Evolutionary conservation across 2,113 vertebrate species (phyloP).

Genomic region (Xiphophorus maculatus): DNA sequence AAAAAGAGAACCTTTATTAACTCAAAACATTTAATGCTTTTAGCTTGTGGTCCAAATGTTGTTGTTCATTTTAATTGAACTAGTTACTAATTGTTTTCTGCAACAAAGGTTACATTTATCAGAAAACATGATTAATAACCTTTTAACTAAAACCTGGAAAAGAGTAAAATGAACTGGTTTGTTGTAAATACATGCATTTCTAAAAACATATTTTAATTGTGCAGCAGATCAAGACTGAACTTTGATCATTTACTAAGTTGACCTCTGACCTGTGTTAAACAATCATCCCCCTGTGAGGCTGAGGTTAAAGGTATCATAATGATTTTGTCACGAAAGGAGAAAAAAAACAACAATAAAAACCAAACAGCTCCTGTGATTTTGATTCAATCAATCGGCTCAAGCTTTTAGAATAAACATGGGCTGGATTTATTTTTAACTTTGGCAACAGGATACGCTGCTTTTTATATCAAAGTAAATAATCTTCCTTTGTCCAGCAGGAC

Average conservation of each 20-base stretch:
- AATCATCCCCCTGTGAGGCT: constrained; percentile 21
- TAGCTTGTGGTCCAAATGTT: background rate
- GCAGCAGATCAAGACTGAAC: constrained; percentile 10
- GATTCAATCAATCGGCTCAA: constrained; percentile 33
- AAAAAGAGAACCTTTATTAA: background rate
- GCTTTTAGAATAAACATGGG: constrained; percentile 58
- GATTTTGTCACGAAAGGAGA: constrained; percentile 39
- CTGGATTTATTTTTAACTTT: constrained; percentile 69
- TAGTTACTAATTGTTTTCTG: background rate
- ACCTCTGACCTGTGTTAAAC: constrained; percentile 35
- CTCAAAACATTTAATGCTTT: background rate
- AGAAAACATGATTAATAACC: background rate
- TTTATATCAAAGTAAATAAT: constrained; percentile 80
- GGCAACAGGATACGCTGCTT: constrained; percentile 74
- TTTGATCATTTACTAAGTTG: constrained; percentile 16
- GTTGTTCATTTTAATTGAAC: background rate
- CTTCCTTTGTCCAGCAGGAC: constrained; percentile 54
- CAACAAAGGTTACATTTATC: background rate
- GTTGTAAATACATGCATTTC: background rate
- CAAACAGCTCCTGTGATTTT: constrained; percentile 53
- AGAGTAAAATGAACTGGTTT: background rate
- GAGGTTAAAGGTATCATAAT: constrained; percentile 56
- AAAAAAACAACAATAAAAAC: constrained; percentile 15
- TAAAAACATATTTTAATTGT: background rate
- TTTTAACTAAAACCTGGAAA: too few species aligned